Percentiles rank a stretch among this genome's conserved stretches.
These are phyloP conservation scores for Gorsachius magnificus DNA, from an alignment of 2,797 vertebrate genomes.

Conservation along the genomic window DNA sequence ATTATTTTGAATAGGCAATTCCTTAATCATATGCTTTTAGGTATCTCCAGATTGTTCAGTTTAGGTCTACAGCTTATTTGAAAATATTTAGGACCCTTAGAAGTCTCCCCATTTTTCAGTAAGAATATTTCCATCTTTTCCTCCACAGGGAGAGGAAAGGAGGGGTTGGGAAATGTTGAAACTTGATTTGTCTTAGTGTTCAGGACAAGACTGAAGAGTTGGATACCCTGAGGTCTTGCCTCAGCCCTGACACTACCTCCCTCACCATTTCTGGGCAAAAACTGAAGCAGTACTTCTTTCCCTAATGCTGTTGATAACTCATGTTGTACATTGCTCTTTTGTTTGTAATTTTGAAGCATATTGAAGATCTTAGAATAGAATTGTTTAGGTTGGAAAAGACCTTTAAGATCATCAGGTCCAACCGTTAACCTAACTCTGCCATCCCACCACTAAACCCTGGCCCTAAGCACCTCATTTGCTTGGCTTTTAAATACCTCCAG, in stretches of 20 bases:
- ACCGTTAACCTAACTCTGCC: too few species aligned
- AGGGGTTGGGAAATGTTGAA: neutral
- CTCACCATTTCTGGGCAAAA: neutral
- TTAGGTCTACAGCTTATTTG: neutral
- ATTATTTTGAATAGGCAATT: neutral
- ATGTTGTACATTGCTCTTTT: fast-evolving
- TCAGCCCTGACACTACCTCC: neutral
- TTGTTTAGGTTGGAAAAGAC: too few species aligned
- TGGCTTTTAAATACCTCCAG: too few species aligned
- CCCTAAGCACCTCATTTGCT: too few species aligned
- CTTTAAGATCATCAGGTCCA: too few species aligned
- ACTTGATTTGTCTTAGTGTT: neutral
- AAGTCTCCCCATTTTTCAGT: neutral
- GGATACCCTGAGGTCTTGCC: neutral
- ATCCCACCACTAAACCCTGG: too few species aligned
- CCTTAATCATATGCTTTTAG: neutral
- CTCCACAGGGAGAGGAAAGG: neutral
- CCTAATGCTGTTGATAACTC: neutral
- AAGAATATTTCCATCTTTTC: neutral
- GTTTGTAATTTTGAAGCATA: neutral
- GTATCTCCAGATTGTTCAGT: neutral
- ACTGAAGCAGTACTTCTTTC: neutral
- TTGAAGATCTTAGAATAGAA: neutral
- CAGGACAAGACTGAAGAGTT: neutral
- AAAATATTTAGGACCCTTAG: neutral